Evolutionary conservation across 1,140 invertebrate genomes (phyloP), one percentile per base, ranked within the genome.

Genomic region (Platorchestia sp.): DNA sequence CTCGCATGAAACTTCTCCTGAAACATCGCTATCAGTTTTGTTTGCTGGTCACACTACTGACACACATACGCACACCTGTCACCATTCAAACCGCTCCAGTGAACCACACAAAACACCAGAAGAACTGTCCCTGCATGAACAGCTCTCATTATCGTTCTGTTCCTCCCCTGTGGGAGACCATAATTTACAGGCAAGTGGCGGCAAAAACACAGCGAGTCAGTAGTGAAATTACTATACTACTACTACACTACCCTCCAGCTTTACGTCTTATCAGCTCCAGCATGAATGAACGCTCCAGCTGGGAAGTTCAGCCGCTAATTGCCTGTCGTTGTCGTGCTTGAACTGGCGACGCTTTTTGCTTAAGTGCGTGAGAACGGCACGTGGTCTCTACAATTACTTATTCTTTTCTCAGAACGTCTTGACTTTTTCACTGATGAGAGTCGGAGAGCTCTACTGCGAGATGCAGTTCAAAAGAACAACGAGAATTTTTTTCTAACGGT

Each of bases 211-310:
- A 75, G 59, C 1, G 59, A 75, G 27, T 22, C 59, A 10, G 59
- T 75, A 75, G 59, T 75, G 59, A 75, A 75, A 75, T 75, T 75
- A 75, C 59, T 75, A 75, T 75, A 75, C 59, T 51, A 51, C 59
- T 75, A 75, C 59, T 75, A 75, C 27, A 19, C 59, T 75, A 36
- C 59, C 59, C 59, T 75, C 59, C 59, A 75, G 59, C 36, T 75
- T 10, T 75, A 75, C 59, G 59, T 75, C 59, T 75, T 75, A 75
- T 75, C 59, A 75, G 59, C 59, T 19, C 10, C 59, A 19, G 59
- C 59, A 75, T 75, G 59, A 75, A 75, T 75, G 59, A 75, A 75
- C 59, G 59, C 59, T 75, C 14, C 27, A 75, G 59, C 59, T 75
- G 59, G 59, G 59, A 75, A 75, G 27, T 75, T 75, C 27, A 75